These are phyloP conservation scores for Argopecten irradians DNA, from an alignment of 1,140 invertebrate genomes.

Conservation along the genomic window DNA sequence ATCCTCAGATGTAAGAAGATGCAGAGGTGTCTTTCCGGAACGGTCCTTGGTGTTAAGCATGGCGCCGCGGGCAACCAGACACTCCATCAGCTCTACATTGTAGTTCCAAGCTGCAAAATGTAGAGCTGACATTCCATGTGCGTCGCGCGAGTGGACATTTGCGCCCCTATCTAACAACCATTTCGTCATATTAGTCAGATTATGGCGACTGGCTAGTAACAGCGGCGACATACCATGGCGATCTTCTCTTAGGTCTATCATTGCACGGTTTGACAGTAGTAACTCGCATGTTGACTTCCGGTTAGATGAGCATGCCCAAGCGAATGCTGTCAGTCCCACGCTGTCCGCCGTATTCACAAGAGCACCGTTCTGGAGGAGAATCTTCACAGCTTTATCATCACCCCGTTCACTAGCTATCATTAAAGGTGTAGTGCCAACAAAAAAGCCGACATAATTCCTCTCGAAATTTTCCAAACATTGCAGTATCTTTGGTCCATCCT, in stretches of 20 bases:
- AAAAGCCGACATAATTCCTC: slow-evolving; percentile 41
- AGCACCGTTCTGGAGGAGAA: slow-evolving; percentile 37
- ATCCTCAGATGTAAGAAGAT: slow-evolving; percentile 43
- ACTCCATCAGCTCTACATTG: slow-evolving; percentile 35
- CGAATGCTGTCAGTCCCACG: slow-evolving; percentile 43
- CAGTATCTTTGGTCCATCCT: slow-evolving; percentile 46
- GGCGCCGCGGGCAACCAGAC: slow-evolving; percentile 27
- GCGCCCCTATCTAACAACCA: slow-evolving; percentile 37
- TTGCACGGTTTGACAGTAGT: slow-evolving; percentile 30
- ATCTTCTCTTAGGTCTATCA: slow-evolving; percentile 38
- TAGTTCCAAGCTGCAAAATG: slow-evolving; percentile 57
- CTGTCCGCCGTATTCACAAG: slow-evolving; percentile 38
- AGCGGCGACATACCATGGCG: slow-evolving; percentile 46
- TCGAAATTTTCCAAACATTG: slow-evolving; percentile 15
- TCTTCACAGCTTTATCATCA: slow-evolving; percentile 30
- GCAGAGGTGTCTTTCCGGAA: slow-evolving; percentile 39
- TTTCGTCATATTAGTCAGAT: slow-evolving; percentile 36
- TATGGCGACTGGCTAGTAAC: slow-evolving; percentile 37
- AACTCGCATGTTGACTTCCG: slow-evolving; percentile 34
- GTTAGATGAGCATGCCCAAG: slow-evolving; percentile 43
- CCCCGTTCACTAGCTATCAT: slow-evolving; percentile 52
- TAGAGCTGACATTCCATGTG: slow-evolving; percentile 38
- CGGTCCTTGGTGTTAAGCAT: slow-evolving; percentile 37
- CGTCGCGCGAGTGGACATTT: slow-evolving; percentile 39
- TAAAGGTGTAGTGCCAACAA: slow-evolving; percentile 42